These are phyloP conservation scores for Ciconia boyciana DNA, from an alignment of 2,113 vertebrate genomes.

Conservation along the genomic window DNA sequence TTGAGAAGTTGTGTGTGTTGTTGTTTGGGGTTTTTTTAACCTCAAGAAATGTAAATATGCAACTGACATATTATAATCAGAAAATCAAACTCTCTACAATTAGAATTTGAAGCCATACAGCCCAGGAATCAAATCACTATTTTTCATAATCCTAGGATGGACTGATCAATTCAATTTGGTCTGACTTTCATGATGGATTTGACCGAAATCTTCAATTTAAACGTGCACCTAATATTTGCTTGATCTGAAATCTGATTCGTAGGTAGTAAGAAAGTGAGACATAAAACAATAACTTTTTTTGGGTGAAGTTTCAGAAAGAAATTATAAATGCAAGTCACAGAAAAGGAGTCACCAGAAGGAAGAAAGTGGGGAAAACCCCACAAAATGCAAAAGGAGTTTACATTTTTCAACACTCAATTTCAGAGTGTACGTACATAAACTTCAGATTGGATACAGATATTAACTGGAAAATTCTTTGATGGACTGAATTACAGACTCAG, in stretches of 20 bases:
- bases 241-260: neutral
- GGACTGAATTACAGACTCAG: neutral
- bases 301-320: neutral
- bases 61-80: neutral
- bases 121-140: neutral
- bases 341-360: neutral
- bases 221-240: neutral
- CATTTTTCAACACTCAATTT: neutral
- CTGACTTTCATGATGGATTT: neutral
- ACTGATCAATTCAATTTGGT: neutral
- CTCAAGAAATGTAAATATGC: neutral
- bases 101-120: neutral
- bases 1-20: neutral
- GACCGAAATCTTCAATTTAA: neutral
- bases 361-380: neutral
- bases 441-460: neutral
- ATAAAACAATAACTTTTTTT: fast-evolving
- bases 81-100: neutral
- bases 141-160: neutral
- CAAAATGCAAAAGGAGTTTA: neutral
- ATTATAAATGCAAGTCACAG: neutral
- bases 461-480: neutral
- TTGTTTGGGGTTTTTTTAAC: neutral
- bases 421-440: neutral
- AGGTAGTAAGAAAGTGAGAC: neutral